A percentile compares a stretch with the other conserved stretches of the same genome.
Conservation (phyloP, 2,797 vertebrate species). For the Enteromius paludinosus region DNA sequence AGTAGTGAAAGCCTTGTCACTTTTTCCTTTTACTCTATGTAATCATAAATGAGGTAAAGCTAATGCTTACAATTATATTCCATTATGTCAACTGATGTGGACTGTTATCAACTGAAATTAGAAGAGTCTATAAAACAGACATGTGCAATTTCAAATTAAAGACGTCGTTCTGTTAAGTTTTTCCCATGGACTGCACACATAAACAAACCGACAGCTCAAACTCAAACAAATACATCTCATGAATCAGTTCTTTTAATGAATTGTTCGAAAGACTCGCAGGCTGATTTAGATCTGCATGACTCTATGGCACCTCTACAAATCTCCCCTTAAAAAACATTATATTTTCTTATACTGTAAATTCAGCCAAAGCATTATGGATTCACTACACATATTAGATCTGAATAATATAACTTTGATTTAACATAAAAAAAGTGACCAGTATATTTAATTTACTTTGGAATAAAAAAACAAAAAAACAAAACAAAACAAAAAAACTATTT, state of each 20-base stretch:
- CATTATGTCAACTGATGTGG: slow-evolving; percentile 4
- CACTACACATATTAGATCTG: neutral
- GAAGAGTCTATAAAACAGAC: neutral
- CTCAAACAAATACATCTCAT: neutral
- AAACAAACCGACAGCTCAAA: neutral
- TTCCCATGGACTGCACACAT: neutral
- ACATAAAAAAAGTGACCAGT: neutral
- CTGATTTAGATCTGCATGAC: neutral
- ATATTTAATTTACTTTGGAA: neutral
- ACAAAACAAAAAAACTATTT: neutral
- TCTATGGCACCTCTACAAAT: neutral
- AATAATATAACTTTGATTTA: neutral
- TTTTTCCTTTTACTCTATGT: neutral
- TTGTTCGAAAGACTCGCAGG: neutral
- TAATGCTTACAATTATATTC: slow-evolving; percentile 8
- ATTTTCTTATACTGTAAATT: neutral
- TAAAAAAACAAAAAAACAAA: neutral
- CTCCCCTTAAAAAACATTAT: neutral
- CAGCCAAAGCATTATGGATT: neutral
- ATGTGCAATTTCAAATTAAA: neutral
- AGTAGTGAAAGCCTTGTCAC: neutral
- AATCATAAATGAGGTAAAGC: neutral
- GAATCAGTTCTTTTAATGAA: neutral
- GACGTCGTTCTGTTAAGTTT: neutral
- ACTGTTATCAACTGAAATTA: slow-evolving; percentile 4